A percentile compares a stretch with the other conserved stretches of the same genome.
These are phyloP conservation scores for Athripsodes cinereus DNA, from an alignment of 2,888 invertebrate species.

Conservation along the genomic window DNA sequence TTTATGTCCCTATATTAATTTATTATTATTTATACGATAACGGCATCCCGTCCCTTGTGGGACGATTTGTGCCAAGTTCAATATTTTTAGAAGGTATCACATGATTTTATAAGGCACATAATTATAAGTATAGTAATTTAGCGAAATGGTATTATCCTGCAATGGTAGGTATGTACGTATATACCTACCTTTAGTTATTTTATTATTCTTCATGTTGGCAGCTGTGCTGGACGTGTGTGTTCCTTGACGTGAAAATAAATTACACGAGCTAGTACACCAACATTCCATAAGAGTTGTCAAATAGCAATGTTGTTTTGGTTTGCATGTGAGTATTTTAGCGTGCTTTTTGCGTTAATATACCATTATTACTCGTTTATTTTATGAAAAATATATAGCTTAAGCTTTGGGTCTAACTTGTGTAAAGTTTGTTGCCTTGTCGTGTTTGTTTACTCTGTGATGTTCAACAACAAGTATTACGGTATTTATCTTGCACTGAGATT, in stretches of 20 bases:
- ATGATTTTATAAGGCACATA: no score
- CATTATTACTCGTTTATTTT: neutral
- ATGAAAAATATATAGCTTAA: neutral
- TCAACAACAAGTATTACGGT: neutral
- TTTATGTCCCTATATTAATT: no score
- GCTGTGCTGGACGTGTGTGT: neutral
- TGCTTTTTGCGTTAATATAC: neutral
- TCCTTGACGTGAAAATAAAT: conserved; percentile 4
- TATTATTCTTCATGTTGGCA: no score
- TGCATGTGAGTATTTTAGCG: neutral
- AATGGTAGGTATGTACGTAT: no score
- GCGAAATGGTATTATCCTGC: no score
- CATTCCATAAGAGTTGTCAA: conserved; percentile 25
- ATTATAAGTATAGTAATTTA: no score
- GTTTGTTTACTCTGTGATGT: conserved; percentile 1
- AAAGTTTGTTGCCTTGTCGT: neutral
- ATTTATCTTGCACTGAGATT: neutral
- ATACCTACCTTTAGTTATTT: no score
- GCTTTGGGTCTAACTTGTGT: neutral
- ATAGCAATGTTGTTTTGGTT: conserved; percentile 21
- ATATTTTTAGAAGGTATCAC: no score
- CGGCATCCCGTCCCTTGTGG: no score
- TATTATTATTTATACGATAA: no score
- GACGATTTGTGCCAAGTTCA: no score
- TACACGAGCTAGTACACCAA: conserved; percentile 16